Conservation (phyloP, 1,140 invertebrate species). For the Bactericera cockerelli region DNA sequence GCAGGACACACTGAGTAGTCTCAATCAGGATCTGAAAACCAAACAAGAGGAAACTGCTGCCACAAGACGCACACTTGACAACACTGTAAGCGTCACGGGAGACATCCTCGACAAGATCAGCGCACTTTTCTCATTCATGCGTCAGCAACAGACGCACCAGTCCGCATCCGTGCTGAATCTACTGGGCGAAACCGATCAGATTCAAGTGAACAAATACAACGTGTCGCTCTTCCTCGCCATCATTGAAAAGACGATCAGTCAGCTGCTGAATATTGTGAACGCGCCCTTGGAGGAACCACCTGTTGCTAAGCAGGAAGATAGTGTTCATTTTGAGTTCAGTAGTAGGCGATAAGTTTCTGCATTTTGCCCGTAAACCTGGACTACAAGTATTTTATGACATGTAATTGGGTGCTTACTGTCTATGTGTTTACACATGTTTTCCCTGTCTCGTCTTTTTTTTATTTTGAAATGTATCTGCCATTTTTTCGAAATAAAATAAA, state of each 20-base stretch:
- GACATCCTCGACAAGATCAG: constrained; percentile 38
- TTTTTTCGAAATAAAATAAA: too few species aligned
- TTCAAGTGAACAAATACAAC: constrained; percentile 46
- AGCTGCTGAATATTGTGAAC: background rate
- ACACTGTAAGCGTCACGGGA: constrained; percentile 32
- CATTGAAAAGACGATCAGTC: constrained; percentile 37
- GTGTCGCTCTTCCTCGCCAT: constrained; percentile 56
- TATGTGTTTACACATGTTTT: too few species aligned
- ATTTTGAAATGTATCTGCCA: too few species aligned
- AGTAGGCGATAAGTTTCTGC: too few species aligned
- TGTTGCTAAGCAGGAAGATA: too few species aligned
- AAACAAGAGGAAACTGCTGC: constrained; percentile 30
- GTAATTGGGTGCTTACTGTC: too few species aligned
- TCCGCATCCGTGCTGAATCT: constrained; percentile 50
- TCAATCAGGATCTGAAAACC: constrained; percentile 29
- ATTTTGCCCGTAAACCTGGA: too few species aligned
- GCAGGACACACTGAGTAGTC: constrained; percentile 31
- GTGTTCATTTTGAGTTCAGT: too few species aligned
- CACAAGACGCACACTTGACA: constrained; percentile 33
- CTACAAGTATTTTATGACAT: too few species aligned
- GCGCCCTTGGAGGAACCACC: too few species aligned
- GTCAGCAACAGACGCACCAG: constrained; percentile 34
- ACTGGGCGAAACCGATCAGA: constrained; percentile 38
- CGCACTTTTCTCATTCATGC: constrained; percentile 38
- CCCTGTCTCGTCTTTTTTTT: too few species aligned